phyloP scores from a whole-genome alignment of 2,888 invertebrate species.

The Agrotis clavis region DNA sequence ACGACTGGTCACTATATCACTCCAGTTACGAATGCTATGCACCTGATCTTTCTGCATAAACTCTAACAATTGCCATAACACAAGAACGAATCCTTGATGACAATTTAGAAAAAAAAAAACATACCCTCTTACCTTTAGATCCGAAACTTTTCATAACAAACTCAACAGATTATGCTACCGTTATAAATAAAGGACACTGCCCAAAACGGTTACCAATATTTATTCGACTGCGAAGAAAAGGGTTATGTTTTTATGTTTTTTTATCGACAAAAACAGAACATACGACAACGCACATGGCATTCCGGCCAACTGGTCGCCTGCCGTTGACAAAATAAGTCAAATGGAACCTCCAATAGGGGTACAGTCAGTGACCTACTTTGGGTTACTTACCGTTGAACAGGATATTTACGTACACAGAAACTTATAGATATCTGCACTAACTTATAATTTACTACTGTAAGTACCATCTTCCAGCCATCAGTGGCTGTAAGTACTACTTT shows the following conservation, averaged over 20 bases:
- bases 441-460: background rate
- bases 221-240: slow-evolving; percentile 31
- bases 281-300: slow-evolving; percentile 40
- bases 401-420: background rate
- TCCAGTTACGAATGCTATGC: too few species aligned
- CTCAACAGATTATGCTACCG: background rate
- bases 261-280: slow-evolving; percentile 27
- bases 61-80: background rate
- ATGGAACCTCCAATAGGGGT: slow-evolving; percentile 42
- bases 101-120: too few species aligned
- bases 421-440: slow-evolving; percentile 18
- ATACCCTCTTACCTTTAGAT: too few species aligned
- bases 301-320: slow-evolving; percentile 45
- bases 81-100: too few species aligned
- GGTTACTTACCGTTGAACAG: slow-evolving; percentile 8
- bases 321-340: slow-evolving; percentile 50
- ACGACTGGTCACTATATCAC: too few species aligned
- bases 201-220: slow-evolving; percentile 6
- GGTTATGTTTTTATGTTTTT: slow-evolving; percentile 36
- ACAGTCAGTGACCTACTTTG: slow-evolving; percentile 42
- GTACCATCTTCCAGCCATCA: too few species aligned
- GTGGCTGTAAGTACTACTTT: too few species aligned
- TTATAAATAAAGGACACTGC: background rate
- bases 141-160: too few species aligned
- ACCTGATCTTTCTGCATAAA: too few species aligned